Evolutionary conservation across 2,797 vertebrate genomes (phyloP), one percentile per base, ranked within the genome.

Genomic region (Trachops cirrhosus): DNA sequence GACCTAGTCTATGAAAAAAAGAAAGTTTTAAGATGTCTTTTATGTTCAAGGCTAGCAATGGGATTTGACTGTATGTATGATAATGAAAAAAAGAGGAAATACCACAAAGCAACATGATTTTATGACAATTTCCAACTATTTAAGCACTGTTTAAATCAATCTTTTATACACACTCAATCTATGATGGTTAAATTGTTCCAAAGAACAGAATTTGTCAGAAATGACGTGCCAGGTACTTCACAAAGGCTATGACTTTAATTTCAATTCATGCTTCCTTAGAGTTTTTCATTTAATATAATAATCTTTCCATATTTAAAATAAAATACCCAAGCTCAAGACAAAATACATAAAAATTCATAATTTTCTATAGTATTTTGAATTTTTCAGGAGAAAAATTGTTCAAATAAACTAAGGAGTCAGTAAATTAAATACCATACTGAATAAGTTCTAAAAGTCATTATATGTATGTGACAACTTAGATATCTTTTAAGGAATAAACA

Each of bases 11-110:
- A 39, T 82, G 68, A 93, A 95, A 78, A 87, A 0, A 22, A 91
- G 70, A 22, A 8, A 94, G 96, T 97, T 97, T 82, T 41, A 96
- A 93, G 98, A 98, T 97, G 98, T 98, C 98, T 98, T 99, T 99
- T 97, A 93, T 91, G 57, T 97, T 98, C 97, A 96, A 97, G 87
- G 84, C 18, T 97, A 97, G 75, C 98, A 97, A 96, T 88, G 94
- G 93, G 77, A 97, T 95, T 96, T 96, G 91, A 97, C 73, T 96
- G 75, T 80, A 68, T 96, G 75, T 80, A 68, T 67, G 96, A 90
- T 97, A 97, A 97, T 41, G 74, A 57, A 74, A 84, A 87, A 97
- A 94, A 64, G 26, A 57, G 12, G 59, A 74, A 97, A 92, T 44
- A 84, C 22, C 96, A 94, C 84, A 93, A 59, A 92, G 37, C 96